Percentiles rank a stretch among this genome's conserved stretches.
Evolutionary conservation across 1,140 invertebrate species (phyloP).

Genomic region (Vollenhovia emeryi): DNA sequence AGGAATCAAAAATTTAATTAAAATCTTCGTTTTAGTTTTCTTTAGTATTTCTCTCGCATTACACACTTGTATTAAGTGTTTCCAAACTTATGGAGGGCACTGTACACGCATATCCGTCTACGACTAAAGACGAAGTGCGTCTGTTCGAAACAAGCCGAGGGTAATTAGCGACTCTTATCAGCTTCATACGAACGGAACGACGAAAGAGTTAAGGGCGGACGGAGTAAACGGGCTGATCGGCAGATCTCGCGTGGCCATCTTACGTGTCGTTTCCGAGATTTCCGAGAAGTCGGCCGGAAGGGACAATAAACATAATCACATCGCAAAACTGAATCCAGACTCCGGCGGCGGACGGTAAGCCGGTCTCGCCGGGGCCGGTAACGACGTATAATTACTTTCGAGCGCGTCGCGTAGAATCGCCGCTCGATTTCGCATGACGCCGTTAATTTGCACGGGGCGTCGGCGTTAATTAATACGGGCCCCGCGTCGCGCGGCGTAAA

Average conservation of each 20-base stretch:
- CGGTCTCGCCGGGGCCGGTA: constrained; percentile 76
- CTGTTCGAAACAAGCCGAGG: background rate
- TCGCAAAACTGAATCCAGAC: constrained; percentile 82
- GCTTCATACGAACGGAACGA: constrained; percentile 10
- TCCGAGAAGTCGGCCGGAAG: constrained; percentile 84
- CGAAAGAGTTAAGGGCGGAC: background rate
- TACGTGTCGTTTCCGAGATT: constrained; percentile 82
- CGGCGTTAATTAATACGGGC: constrained; percentile 68
- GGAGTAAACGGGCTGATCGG: constrained; percentile 56
- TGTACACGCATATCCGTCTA: background rate
- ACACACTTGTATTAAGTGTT: too few relatives aligned
- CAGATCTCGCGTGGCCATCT: constrained; percentile 79
- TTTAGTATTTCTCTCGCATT: too few relatives aligned
- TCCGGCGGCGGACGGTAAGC: constrained; percentile 35
- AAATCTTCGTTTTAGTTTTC: too few relatives aligned
- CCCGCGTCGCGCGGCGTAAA: constrained; percentile 19
- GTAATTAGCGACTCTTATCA: constrained; percentile 42
- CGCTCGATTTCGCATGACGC: constrained; percentile 71
- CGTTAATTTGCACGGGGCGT: constrained; percentile 69
- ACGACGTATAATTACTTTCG: constrained; percentile 85
- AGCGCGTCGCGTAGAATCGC: constrained; percentile 78
- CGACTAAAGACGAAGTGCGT: background rate
- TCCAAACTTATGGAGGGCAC: too few relatives aligned
- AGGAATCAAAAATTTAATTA: too few relatives aligned
- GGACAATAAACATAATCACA: constrained; percentile 85